Percentiles rank a stretch among this genome's conserved stretches.
Evolutionary conservation across 2,113 vertebrate species (phyloP).

Genomic region (Haplochromis vanheusdeni): DNA sequence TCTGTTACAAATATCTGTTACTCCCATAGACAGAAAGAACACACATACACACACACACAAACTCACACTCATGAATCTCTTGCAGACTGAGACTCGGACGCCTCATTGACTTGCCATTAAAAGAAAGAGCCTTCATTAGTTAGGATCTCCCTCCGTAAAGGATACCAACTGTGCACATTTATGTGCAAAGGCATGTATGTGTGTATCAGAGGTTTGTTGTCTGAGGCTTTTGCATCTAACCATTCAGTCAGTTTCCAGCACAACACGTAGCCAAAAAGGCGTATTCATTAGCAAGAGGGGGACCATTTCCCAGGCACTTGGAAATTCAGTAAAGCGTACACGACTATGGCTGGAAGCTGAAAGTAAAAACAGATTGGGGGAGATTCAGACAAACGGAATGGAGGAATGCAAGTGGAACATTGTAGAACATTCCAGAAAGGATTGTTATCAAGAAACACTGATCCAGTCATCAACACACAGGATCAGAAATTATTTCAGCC

Average conservation of each 20-base stretch:
- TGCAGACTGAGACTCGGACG: constrained; percentile 15
- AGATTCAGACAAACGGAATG: constrained; percentile 3
- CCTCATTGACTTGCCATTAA: constrained; percentile 52
- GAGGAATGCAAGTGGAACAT: constrained; percentile 47
- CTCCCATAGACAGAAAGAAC: background rate
- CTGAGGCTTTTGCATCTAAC: constrained; percentile 19
- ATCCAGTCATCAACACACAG: constrained; percentile 24
- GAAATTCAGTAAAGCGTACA: constrained; percentile 20
- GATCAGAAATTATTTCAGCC: constrained; percentile 21
- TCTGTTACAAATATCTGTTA: background rate
- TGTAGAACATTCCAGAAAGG: constrained; percentile 15
- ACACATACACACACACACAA: background rate
- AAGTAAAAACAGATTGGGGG: constrained; percentile 47
- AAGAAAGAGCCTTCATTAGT: constrained; percentile 37
- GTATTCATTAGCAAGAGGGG: constrained; percentile 35
- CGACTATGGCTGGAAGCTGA: constrained; percentile 7
- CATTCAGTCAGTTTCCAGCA: background rate
- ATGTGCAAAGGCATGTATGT: background rate
- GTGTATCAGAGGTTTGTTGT: background rate
- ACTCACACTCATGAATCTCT: constrained; percentile 26
- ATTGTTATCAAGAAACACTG: constrained; percentile 8
- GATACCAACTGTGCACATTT: background rate
- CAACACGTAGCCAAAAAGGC: constrained; percentile 6
- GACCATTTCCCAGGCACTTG: constrained; percentile 23
- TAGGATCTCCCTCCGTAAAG: constrained; percentile 8